Evolutionary conservation across 2,797 vertebrate genomes (phyloP).

Genomic region (Halcyon smyrnensis): DNA sequence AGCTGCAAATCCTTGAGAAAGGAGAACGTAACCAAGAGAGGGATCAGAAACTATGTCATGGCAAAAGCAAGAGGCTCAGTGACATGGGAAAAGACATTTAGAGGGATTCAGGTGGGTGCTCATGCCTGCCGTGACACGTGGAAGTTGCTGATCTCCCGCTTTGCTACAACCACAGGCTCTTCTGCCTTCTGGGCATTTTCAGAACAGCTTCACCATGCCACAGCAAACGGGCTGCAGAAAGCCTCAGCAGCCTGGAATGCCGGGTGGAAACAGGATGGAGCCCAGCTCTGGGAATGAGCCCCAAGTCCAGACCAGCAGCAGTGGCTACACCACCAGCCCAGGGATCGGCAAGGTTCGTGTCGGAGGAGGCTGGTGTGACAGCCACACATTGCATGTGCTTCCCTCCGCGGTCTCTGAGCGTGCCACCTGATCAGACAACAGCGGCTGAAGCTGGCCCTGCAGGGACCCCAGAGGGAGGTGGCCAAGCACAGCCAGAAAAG

Average conservation of each 20-base stretch:
- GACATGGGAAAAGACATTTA: background rate
- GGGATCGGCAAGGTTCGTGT: accelerated
- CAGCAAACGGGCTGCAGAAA: background rate
- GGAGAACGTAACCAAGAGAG: background rate
- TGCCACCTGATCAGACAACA: background rate
- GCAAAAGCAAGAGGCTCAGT: background rate
- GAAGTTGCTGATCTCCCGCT: background rate
- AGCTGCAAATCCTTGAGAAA: constrained; percentile 14
- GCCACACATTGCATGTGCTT: accelerated
- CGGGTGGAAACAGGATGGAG: background rate
- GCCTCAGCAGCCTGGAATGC: background rate
- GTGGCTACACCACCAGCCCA: background rate
- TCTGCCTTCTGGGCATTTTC: background rate
- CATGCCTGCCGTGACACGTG: background rate
- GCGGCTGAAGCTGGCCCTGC: background rate
- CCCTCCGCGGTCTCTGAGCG: accelerated
- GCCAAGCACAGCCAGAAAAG: background rate
- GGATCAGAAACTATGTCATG: background rate
- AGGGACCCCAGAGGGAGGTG: background rate
- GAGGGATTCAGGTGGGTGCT: background rate
- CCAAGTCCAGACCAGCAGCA: background rate
- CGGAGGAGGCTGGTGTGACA: background rate
- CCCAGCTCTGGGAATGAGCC: background rate
- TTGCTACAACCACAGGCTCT: background rate
- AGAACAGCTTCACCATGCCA: background rate